Conservation (phyloP, 2,113 vertebrate species). For the Ellobius talpinus region DNA sequence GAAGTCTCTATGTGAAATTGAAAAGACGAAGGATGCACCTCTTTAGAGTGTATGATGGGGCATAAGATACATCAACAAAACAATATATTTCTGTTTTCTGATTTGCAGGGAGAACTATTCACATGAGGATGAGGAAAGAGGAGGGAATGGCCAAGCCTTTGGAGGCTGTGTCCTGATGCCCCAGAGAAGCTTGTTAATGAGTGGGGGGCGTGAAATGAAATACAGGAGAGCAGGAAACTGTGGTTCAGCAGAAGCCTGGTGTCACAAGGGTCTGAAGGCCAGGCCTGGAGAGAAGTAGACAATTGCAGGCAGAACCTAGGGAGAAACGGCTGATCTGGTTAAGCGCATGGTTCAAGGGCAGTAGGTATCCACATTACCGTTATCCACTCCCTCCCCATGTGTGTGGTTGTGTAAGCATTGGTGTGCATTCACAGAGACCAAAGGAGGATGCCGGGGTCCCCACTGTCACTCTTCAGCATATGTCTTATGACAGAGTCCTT, state of each 20-base stretch:
- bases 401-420: neutral
- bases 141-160: neutral
- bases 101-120: neutral
- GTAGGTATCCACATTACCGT: neutral
- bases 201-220: neutral
- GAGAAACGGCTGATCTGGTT: neutral
- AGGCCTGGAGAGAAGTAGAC: neutral
- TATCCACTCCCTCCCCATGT: neutral
- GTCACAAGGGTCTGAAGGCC: neutral
- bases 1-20: neutral
- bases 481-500: rapidly evolving
- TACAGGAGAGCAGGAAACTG: neutral
- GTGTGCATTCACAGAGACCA: neutral
- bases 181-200: neutral
- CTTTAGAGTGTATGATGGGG: neutral
- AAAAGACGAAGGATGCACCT: neutral
- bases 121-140: neutral
- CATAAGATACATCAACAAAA: neutral
- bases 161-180: neutral
- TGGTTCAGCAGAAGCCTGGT: neutral
- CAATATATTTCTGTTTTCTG: neutral
- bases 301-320: neutral
- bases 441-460: neutral
- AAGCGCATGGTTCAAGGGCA: neutral
- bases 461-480: neutral